Evolutionary conservation across 1,140 invertebrate genomes (phyloP).

Genomic region (Aphelenchoides besseyi): DNA sequence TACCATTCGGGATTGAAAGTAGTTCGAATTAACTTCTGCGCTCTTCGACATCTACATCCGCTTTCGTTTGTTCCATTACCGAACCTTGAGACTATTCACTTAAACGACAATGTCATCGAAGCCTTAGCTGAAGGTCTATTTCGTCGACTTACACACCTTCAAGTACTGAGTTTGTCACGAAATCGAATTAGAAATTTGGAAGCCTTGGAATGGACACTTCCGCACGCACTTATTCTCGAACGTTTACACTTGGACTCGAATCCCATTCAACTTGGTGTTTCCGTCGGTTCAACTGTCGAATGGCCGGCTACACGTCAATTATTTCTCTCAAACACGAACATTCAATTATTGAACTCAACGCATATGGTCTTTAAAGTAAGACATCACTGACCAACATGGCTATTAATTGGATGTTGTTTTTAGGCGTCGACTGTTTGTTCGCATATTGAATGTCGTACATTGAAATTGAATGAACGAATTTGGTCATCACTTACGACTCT

Average conservation of each 20-base stretch:
- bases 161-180: conserved; percentile 28
- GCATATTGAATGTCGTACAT: background rate
- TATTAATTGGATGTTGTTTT: background rate
- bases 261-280: conserved; percentile 24
- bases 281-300: background rate
- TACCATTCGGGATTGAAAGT: conserved; percentile 32
- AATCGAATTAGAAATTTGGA: conserved; percentile 32
- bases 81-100: conserved; percentile 42
- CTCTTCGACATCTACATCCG: conserved; percentile 30
- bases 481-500: conserved; percentile 34
- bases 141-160: conserved; percentile 21
- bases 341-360: conserved; percentile 27
- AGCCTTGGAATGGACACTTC: conserved; percentile 32
- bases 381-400: background rate
- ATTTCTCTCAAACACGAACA: conserved; percentile 25
- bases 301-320: conserved; percentile 30
- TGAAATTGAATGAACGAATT: conserved; percentile 16
- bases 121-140: conserved; percentile 33
- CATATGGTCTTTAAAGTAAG: conserved; percentile 33
- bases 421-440: conserved; percentile 15
- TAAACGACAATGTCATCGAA: conserved; percentile 39
- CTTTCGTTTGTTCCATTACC: conserved; percentile 44
- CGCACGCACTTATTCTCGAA: conserved; percentile 31
- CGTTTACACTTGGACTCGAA: conserved; percentile 27
- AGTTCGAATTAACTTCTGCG: conserved; percentile 37